phyloP scores from a whole-genome alignment of 2,888 invertebrate species.

The Ornithoptera priamus region DNA sequence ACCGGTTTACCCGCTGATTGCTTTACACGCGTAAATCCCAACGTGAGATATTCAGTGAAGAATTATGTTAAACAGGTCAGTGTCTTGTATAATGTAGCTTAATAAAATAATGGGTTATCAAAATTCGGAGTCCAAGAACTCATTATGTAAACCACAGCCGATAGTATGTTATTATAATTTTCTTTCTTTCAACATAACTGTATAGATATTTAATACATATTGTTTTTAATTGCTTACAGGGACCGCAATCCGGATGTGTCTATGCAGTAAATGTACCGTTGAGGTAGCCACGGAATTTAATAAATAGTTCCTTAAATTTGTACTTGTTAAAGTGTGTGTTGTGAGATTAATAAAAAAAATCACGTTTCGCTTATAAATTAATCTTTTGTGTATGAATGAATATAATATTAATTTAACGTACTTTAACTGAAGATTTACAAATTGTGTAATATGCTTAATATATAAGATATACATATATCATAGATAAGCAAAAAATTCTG shows the following conservation, averaged over 20 bases:
- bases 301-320: background rate
- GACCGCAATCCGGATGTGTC: slow-evolving; percentile 52
- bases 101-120: background rate
- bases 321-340: background rate
- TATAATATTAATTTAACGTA: background rate
- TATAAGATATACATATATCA: background rate
- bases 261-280: slow-evolving; percentile 54
- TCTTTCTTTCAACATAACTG: background rate
- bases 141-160: no score
- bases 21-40: slow-evolving; percentile 50
- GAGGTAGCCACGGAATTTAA: slow-evolving; percentile 37
- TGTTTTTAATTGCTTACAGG: slow-evolving; percentile 43
- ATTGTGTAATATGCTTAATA: background rate
- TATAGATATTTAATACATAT: background rate
- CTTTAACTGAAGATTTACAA: no score
- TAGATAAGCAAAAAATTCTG: background rate
- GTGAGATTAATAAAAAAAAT: background rate
- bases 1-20: slow-evolving; percentile 55
- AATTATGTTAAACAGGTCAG: slow-evolving; percentile 61
- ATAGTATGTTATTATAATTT: background rate
- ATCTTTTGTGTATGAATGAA: background rate
- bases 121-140: no score
- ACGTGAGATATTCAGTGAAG: slow-evolving; percentile 56
- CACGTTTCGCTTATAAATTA: background rate
- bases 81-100: background rate